These are phyloP conservation scores for Ceriagrion tenellum DNA, from an alignment of 2,888 invertebrate species.

Conservation along the genomic window DNA sequence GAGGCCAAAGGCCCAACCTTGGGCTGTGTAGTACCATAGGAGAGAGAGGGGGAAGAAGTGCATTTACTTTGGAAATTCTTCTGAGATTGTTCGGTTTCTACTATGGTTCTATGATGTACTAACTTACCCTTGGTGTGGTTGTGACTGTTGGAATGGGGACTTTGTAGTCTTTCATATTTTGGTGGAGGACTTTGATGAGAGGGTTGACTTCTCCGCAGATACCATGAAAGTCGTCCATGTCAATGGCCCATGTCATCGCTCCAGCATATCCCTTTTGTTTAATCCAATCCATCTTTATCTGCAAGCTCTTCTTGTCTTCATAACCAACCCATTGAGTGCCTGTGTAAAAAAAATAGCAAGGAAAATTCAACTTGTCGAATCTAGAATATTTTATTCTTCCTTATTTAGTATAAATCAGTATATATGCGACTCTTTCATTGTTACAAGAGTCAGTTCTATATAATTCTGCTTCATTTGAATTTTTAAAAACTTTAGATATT, in stretches of 20 bases:
- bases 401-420: not conserved
- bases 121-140: conserved; percentile 85
- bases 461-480: too few relatives aligned
- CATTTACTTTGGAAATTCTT: too few relatives aligned
- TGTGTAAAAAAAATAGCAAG: conserved; percentile 72
- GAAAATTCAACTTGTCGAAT: not conserved
- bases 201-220: conserved; percentile 89
- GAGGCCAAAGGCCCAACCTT: too few relatives aligned
- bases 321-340: conserved; percentile 94
- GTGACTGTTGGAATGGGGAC: conserved; percentile 85
- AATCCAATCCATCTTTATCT: conserved; percentile 94
- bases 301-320: conserved; percentile 88
- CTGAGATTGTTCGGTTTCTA: too few relatives aligned
- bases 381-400: not conserved
- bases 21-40: too few relatives aligned
- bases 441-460: too few relatives aligned
- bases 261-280: conserved; percentile 90
- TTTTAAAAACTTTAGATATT: too few relatives aligned
- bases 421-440: not conserved
- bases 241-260: conserved; percentile 95
- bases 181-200: conserved; percentile 86
- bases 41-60: too few relatives aligned
- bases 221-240: conserved; percentile 94
- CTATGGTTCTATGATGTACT: not conserved
- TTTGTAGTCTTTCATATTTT: conserved; percentile 84